phyloP scores from a whole-genome alignment of 2,888 invertebrate species.

The Teinopalpus imperialis region DNA sequence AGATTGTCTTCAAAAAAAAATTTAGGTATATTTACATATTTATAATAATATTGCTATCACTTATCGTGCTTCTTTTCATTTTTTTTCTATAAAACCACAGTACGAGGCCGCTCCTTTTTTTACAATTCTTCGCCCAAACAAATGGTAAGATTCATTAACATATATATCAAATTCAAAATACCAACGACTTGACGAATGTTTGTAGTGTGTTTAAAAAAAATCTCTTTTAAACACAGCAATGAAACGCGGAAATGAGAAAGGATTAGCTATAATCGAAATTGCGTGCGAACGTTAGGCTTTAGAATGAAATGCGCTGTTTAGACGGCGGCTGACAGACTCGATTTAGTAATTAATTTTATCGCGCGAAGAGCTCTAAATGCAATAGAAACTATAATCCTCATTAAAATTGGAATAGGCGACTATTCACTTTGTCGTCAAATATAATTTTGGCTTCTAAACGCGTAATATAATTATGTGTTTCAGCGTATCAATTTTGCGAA shows the following conservation, averaged over 20 bases:
- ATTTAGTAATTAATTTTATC: conserved; percentile 80
- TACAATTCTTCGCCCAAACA: no score
- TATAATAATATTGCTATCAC: no score
- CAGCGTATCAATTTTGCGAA: conserved; percentile 27
- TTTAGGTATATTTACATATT: no score
- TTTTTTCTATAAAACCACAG: no score
- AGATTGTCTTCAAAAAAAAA: no score
- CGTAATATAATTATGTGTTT: conserved; percentile 64
- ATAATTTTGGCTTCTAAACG: conserved; percentile 76
- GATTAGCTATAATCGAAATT: conserved; percentile 46
- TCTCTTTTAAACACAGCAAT: conserved; percentile 6
- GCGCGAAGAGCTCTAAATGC: conserved; percentile 77
- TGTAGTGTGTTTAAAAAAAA: no score
- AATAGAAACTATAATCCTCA: conserved; percentile 79
- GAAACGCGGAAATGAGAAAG: conserved; percentile 32
- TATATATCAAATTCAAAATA: no score
- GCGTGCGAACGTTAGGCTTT: conserved; percentile 50
- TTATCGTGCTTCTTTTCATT: no score
- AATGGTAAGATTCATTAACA: no score
- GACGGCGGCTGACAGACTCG: conserved; percentile 60
- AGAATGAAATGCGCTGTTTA: conserved; percentile 57
- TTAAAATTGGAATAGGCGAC: conserved; percentile 76
- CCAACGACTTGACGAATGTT: no score
- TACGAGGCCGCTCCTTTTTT: no score
- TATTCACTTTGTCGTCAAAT: conserved; percentile 73